These are phyloP conservation scores for Habroteleia sp. DNA, from an alignment of 2,888 invertebrate species.

Conservation along the genomic window DNA sequence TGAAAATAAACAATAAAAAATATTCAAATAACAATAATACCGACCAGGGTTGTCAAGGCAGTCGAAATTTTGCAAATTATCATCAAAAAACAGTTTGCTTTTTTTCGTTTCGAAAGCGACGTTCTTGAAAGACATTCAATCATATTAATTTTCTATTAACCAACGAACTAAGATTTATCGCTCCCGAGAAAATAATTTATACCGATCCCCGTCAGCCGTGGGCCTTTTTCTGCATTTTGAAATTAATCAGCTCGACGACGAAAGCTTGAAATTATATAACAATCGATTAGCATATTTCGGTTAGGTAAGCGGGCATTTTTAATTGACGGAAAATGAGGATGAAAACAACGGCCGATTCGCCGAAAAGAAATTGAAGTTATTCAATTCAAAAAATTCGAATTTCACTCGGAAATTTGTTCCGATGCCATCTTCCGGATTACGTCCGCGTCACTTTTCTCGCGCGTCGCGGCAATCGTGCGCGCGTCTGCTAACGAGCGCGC, in stretches of 20 bases:
- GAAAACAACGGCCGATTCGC: not conserved
- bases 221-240: slow-evolving; percentile 8
- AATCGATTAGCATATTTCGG: slow-evolving; percentile 8
- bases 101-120: no score
- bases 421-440: not conserved
- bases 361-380: not conserved
- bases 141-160: no score
- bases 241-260: slow-evolving; percentile 1
- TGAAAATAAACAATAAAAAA: no score
- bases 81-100: no score
- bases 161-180: not conserved
- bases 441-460: not conserved
- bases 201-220: not conserved
- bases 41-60: no score
- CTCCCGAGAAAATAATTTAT: slow-evolving; percentile 1
- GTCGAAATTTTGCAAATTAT: no score
- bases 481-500: no score
- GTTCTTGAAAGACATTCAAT: no score
- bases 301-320: slow-evolving; percentile 3
- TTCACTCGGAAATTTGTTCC: not conserved
- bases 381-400: slow-evolving; percentile 1
- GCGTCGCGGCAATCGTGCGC: no score
- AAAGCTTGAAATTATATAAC: slow-evolving; percentile 8
- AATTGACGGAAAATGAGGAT: not conserved
- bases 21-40: no score